Conservation (phyloP, 2,113 vertebrate species). For the Promerops cafer region DNA sequence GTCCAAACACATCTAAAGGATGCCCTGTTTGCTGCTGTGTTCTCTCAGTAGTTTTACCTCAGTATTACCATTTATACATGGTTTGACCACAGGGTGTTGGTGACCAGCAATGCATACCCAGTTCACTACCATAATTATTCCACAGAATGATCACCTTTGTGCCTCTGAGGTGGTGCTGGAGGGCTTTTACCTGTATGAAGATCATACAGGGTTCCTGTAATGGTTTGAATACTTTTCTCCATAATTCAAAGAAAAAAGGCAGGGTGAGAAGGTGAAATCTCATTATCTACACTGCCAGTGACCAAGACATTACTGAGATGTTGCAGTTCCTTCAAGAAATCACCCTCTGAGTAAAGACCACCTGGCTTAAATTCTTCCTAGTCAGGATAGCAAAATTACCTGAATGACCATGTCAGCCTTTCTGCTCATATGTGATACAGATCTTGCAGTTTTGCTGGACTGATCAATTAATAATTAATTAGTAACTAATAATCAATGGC, state of each 20-base stretch:
- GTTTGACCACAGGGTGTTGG: background rate
- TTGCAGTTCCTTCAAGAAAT: background rate
- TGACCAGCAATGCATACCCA: background rate
- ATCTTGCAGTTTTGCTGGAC: background rate
- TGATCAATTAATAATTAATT: background rate
- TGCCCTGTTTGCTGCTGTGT: background rate
- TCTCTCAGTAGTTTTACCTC: background rate
- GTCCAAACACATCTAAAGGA: background rate
- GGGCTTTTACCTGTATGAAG: background rate
- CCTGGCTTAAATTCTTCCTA: background rate
- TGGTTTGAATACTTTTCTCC: background rate
- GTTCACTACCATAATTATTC: background rate
- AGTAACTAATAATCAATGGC: background rate
- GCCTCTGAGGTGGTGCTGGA: background rate
- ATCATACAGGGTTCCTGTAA: background rate
- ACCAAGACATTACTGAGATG: background rate
- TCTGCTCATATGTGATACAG: background rate
- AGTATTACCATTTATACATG: background rate
- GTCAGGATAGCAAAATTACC: background rate
- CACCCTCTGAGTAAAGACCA: background rate
- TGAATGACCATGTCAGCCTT: background rate
- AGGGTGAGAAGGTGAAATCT: background rate
- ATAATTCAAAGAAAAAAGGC: background rate
- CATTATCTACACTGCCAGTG: background rate
- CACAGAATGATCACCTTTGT: fast-evolving